Evolutionary conservation across 2,797 vertebrate species (phyloP).

Genomic region (Acipenser transmontanus): DNA sequence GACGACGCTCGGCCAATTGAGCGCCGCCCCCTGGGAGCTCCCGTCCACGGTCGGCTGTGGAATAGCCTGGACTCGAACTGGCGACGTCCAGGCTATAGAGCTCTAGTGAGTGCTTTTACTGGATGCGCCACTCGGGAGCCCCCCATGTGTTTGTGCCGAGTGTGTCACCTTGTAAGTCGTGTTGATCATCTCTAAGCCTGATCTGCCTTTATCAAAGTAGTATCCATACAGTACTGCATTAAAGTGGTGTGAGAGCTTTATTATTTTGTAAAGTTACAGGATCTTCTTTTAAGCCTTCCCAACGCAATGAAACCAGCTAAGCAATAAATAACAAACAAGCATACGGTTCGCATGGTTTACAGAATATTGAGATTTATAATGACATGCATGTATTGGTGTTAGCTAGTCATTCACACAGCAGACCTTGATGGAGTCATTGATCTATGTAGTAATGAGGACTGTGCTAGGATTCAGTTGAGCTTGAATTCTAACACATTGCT

Average conservation of each 20-base stretch:
- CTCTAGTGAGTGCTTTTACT: too few relatives aligned
- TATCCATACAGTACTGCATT: constrained; percentile 39
- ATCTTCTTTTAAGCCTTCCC: constrained; percentile 51
- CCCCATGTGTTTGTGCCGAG: constrained; percentile 30
- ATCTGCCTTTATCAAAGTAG: constrained; percentile 64
- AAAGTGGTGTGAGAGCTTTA: constrained; percentile 40
- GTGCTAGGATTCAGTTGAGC: constrained; percentile 36
- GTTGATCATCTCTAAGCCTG: constrained; percentile 33
- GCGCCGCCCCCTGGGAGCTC: too few relatives aligned
- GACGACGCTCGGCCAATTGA: too few relatives aligned
- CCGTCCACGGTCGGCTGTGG: too few relatives aligned
- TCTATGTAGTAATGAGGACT: constrained; percentile 50
- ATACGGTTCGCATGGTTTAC: constrained; percentile 46
- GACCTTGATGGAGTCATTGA: constrained; percentile 41
- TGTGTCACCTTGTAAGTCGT: constrained; percentile 34
- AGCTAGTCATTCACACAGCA: constrained; percentile 26
- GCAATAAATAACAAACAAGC: constrained; percentile 39
- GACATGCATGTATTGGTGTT: constrained; percentile 27
- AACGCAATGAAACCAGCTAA: constrained; percentile 58
- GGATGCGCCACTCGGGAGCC: too few relatives aligned
- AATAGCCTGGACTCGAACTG: too few relatives aligned
- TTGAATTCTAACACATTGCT: constrained; percentile 53
- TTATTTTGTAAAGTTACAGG: constrained; percentile 36
- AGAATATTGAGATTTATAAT: constrained; percentile 35
- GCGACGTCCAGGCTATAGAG: too few relatives aligned